These are phyloP conservation scores for Urocynchramus pylzowi DNA, from an alignment of 2,113 vertebrate species.

Conservation along the genomic window DNA sequence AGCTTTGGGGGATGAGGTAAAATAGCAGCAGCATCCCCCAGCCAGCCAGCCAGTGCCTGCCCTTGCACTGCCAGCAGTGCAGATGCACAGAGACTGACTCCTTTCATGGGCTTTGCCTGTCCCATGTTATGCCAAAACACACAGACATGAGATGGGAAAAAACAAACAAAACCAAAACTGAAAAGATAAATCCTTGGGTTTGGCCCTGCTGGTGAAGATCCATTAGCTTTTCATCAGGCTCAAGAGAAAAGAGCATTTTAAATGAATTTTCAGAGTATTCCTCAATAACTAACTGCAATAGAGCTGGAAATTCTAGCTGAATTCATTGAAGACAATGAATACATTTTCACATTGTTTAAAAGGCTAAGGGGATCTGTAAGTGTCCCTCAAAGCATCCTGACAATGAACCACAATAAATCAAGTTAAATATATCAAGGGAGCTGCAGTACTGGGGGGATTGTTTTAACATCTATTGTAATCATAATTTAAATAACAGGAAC, in stretches of 20 bases:
- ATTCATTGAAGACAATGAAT: background rate
- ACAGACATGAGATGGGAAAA: fast-evolving
- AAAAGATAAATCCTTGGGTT: background rate
- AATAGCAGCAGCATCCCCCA: background rate
- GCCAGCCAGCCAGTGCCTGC: background rate
- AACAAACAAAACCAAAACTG: background rate
- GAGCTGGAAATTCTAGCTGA: background rate
- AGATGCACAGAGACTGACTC: background rate
- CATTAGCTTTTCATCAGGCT: background rate
- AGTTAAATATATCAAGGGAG: slow-evolving; percentile 39
- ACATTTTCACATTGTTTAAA: background rate
- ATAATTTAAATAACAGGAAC: slow-evolving; percentile 31
- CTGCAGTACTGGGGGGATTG: background rate
- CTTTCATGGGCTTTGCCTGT: background rate
- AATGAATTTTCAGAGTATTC: background rate
- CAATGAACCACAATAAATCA: slow-evolving; percentile 13
- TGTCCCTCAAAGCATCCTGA: background rate
- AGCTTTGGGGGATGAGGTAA: background rate
- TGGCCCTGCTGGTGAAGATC: background rate
- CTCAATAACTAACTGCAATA: background rate
- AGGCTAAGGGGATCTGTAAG: background rate
- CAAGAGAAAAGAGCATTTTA: background rate
- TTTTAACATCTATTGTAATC: slow-evolving; percentile 2
- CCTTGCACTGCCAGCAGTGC: background rate
- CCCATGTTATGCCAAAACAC: background rate